phyloP scores from a whole-genome alignment of 2,888 invertebrate species.

The Sclerodermus sp. region DNA sequence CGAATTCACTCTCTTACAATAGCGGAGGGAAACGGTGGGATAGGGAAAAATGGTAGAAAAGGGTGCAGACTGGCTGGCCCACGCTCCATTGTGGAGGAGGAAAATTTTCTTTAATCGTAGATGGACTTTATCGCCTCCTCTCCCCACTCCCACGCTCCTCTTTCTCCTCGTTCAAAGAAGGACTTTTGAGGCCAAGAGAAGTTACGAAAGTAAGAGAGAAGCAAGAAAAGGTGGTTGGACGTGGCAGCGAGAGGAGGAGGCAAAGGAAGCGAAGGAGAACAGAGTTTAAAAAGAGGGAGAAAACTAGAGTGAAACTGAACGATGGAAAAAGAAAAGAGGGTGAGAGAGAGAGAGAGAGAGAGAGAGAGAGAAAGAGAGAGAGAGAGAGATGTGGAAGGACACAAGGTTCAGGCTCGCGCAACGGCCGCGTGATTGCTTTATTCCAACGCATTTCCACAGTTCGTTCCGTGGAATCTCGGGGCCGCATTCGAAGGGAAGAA shows the following conservation, averaged over 20 bases:
- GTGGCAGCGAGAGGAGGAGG: too few species aligned
- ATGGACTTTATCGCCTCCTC: slow-evolving; percentile 6
- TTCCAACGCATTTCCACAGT: slow-evolving; percentile 20
- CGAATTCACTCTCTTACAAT: too few species aligned
- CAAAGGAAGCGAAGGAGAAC: too few species aligned
- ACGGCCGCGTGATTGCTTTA: slow-evolving; percentile 22
- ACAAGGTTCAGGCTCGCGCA: background rate
- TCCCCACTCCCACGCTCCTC: background rate
- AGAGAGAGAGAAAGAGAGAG: background rate
- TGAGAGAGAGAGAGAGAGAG: too few species aligned
- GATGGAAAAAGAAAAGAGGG: too few species aligned
- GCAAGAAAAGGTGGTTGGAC: too few species aligned
- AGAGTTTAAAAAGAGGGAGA: too few species aligned
- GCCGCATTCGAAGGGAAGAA: slow-evolving; percentile 23
- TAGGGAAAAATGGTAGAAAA: too few species aligned
- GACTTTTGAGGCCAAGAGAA: background rate
- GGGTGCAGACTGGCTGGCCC: too few species aligned
- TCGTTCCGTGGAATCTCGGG: slow-evolving; percentile 16
- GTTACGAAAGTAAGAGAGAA: too few species aligned
- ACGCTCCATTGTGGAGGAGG: background rate
- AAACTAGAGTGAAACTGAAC: too few species aligned
- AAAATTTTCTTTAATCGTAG: slow-evolving; percentile 15
- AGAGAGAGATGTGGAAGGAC: background rate
- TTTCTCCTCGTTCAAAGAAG: background rate
- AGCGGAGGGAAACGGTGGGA: too few species aligned